Evolutionary conservation across 2,113 vertebrate genomes (phyloP).

Genomic region (Herpetotheres cachinnans): DNA sequence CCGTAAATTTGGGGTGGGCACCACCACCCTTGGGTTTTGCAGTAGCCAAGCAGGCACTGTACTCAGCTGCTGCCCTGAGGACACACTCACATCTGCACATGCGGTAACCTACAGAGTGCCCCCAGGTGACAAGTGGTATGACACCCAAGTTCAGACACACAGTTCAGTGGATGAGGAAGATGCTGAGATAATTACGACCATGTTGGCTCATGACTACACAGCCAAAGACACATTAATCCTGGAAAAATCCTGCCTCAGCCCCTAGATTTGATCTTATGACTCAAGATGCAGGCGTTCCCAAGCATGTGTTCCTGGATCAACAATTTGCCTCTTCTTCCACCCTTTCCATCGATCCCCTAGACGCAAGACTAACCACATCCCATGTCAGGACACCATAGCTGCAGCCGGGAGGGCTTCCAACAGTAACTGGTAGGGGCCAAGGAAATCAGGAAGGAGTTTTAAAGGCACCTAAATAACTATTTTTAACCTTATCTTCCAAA

Average conservation of each 20-base stretch:
- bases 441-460: neutral
- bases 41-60: neutral
- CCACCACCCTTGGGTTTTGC: too few species aligned
- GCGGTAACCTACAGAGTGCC: neutral
- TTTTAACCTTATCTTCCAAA: neutral
- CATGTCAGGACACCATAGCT: accelerated
- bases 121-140: neutral
- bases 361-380: neutral
- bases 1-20: neutral
- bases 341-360: neutral
- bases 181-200: too few species aligned
- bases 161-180: neutral
- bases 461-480: neutral
- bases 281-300: neutral
- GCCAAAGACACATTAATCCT: neutral
- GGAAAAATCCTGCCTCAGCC: neutral
- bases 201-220: neutral
- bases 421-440: neutral
- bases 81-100: accelerated
- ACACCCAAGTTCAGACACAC: neutral
- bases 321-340: neutral
- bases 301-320: neutral
- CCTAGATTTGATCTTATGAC: neutral
- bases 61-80: neutral
- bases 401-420: neutral